A percentile compares a stretch with the other conserved stretches of the same genome.
These are phyloP conservation scores for Typhlomys cinereus DNA, from an alignment of 2,113 vertebrate species.

Conservation along the genomic window DNA sequence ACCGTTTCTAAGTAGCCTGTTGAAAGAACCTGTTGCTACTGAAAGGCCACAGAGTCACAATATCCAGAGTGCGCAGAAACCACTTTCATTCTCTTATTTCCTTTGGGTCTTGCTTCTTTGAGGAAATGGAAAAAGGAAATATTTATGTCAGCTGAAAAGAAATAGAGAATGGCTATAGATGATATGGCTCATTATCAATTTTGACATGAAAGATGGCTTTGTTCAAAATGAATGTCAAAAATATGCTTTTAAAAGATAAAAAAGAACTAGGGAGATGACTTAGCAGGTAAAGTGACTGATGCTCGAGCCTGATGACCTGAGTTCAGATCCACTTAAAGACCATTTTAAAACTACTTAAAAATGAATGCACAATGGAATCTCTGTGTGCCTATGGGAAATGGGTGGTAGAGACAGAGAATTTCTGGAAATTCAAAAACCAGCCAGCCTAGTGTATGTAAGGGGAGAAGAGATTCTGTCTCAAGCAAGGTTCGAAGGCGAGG, in stretches of 20 bases:
- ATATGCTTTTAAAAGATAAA: background rate
- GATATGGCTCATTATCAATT: background rate
- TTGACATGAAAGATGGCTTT: constrained; percentile 22
- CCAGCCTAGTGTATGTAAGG: no score
- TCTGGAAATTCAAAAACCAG: no score
- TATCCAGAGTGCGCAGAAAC: background rate
- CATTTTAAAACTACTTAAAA: no score
- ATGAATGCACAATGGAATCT: no score
- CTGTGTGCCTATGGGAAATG: no score
- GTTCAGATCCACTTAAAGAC: no score
- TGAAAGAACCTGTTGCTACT: background rate
- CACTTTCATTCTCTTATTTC: background rate
- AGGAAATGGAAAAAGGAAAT: background rate
- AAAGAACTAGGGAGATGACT: background rate
- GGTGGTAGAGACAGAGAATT: no score
- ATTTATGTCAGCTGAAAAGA: background rate
- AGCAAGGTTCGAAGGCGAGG: no score
- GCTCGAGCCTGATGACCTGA: no score
- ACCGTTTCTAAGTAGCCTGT: background rate
- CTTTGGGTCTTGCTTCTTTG: background rate
- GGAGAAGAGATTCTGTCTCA: no score
- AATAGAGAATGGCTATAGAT: background rate
- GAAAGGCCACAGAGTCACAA: background rate
- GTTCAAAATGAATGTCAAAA: background rate
- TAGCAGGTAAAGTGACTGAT: no score